Evolutionary conservation across 2,888 invertebrate species (phyloP).

Genomic region (Drosophila niveifrons): DNA sequence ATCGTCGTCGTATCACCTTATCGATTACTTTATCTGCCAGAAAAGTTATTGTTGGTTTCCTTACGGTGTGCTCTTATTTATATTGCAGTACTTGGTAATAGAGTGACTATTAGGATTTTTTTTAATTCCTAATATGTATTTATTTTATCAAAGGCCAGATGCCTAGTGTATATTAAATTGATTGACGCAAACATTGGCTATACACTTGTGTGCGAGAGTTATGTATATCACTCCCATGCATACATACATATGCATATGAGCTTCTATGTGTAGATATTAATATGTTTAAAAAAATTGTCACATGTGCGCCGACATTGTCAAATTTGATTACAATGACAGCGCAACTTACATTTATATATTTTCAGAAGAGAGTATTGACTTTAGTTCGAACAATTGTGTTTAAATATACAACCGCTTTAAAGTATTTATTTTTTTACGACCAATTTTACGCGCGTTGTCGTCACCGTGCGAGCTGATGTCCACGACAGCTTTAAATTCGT

Average conservation of each 20-base stretch:
- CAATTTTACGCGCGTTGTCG: slow-evolving; percentile 43
- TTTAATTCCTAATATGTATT: slow-evolving; percentile 48
- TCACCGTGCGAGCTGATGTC: slow-evolving; percentile 25
- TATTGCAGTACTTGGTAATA: slow-evolving; percentile 6
- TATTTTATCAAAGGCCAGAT: slow-evolving; percentile 40
- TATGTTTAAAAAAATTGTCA: slow-evolving; percentile 63
- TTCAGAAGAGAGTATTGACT: slow-evolving; percentile 61
- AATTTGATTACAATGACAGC: slow-evolving; percentile 27
- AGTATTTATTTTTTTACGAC: slow-evolving; percentile 27
- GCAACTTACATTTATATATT: slow-evolving; percentile 56
- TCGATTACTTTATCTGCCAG: slow-evolving; percentile 47
- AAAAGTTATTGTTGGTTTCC: slow-evolving; percentile 28
- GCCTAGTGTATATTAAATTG: slow-evolving; percentile 50
- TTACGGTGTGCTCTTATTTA: slow-evolving; percentile 1
- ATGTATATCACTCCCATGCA: slow-evolving; percentile 3
- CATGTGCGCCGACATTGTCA: slow-evolving; percentile 10
- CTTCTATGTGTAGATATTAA: slow-evolving; percentile 27
- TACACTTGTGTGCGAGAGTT: slow-evolving; percentile 6
- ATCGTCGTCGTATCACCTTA: slow-evolving; percentile 46
- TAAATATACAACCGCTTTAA: slow-evolving; percentile 8
- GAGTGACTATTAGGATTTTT: slow-evolving; percentile 26
- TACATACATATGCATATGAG: slow-evolving; percentile 1
- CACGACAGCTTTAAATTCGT: slow-evolving; percentile 36
- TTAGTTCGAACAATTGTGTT: slow-evolving; percentile 36
- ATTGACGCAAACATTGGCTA: slow-evolving; percentile 44